Evolutionary conservation across 2,113 vertebrate species (phyloP), one percentile per base, ranked within the genome.

Genomic region (Nothocercus nigrocapillus): DNA sequence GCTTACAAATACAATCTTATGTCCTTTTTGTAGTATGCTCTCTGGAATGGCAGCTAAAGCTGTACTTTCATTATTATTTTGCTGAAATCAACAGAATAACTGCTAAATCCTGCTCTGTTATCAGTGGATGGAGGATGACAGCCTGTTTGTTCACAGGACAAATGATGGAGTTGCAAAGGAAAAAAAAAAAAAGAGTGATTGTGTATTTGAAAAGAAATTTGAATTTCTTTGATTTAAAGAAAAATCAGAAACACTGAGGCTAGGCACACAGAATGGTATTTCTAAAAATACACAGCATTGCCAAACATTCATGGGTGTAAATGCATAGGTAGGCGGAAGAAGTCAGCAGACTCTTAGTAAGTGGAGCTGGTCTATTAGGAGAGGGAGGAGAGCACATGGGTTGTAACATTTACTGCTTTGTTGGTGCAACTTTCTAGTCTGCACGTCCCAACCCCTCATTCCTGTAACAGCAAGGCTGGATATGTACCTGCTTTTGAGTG

Each of bases 131-230:
- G 68, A 82, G 63, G 40, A 30, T 20, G 36, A 51, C 36, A 62
- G 19, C 22, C 54, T 1, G 5, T 44, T n/a, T 21, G 24, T 67
- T 78, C n/a, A 64, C 13, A 28, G 16, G 25, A 19, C 16, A 64
- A 1, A 13, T 24, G 51, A 72, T 5, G 7, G 66, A 75, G 18
- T 49, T 58, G 32, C 16, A 30, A 20, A 44, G 25, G 12, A 32
- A 0, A 1, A 62, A 20, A 30, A 0, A 1, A 62, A 40, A 20
- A 54, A 4, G 4, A 62, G 44, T 56, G 34, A 56, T 28, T 89
- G 28, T 47, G 7, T 61, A 76, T 82, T 75, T 53, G 64, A 89
- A 76, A 2, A 76, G 11, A 72, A 49, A 49, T 24, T 22, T 22
- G 49, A 49, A 22, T 49, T 49, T 49, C 20, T 49, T 49, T 49